A percentile compares a stretch with the other conserved stretches of the same genome.
These are phyloP conservation scores for Etheostoma nigrum DNA, from an alignment of 2,797 vertebrate species.

Conservation along the genomic window DNA sequence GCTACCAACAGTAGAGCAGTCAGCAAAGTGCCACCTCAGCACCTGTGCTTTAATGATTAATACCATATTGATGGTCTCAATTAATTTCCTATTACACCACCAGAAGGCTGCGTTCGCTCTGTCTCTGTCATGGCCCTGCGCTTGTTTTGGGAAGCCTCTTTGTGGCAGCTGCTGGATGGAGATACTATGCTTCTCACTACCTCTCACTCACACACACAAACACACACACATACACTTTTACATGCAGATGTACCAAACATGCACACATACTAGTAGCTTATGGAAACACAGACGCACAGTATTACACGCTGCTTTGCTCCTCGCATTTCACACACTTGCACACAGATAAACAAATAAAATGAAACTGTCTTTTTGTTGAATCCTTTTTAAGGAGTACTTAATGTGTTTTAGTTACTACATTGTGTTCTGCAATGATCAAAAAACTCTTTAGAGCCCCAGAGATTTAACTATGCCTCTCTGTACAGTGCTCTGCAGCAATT, in stretches of 20 bases:
- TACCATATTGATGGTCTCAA: constrained; percentile 91
- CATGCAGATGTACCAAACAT: constrained; percentile 66
- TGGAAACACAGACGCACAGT: constrained; percentile 60
- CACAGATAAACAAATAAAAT: constrained; percentile 73
- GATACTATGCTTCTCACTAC: constrained; percentile 76
- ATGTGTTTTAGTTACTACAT: constrained; percentile 48
- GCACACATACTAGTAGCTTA: constrained; percentile 63
- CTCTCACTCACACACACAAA: constrained; percentile 35
- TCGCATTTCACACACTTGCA: constrained; percentile 60
- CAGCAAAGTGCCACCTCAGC: constrained; percentile 88
- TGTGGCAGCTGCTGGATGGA: constrained; percentile 84
- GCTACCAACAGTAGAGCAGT: constrained; percentile 79
- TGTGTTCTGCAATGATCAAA: constrained; percentile 57
- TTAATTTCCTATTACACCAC: constrained; percentile 89
- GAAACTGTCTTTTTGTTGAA: constrained; percentile 64
- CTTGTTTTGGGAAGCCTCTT: constrained; percentile 82
- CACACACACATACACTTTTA: constrained; percentile 48
- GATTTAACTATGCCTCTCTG: constrained; percentile 47
- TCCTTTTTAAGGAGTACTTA: constrained; percentile 63
- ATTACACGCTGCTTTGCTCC: constrained; percentile 65
- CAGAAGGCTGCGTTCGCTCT: constrained; percentile 84
- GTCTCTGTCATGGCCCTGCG: constrained; percentile 82
- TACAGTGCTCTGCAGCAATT: constrained; percentile 44
- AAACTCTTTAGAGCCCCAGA: constrained; percentile 27
- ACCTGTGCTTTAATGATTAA: constrained; percentile 90